phyloP scores from a whole-genome alignment of 2,113 vertebrate species.

The Myodes glareolus region DNA sequence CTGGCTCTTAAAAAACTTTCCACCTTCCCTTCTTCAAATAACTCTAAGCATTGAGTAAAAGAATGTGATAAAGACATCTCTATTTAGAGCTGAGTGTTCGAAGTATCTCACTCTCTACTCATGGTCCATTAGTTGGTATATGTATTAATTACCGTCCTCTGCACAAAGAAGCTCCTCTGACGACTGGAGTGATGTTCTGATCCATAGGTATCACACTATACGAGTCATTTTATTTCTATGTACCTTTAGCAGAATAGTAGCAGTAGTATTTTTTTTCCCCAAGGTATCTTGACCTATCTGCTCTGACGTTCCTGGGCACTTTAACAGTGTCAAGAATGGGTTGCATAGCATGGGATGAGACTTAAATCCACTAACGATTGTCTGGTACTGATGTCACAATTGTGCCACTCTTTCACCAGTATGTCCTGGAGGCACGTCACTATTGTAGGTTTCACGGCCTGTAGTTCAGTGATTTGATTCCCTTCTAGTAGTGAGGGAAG shows the following conservation, averaged over 20 bases:
- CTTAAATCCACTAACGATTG: neutral
- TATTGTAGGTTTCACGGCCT: neutral
- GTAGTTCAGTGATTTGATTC: neutral
- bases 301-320: neutral
- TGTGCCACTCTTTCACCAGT: neutral
- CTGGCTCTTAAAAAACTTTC: neutral
- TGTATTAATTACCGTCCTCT: neutral
- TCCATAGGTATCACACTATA: neutral
- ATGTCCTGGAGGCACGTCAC: neutral
- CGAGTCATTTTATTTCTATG: neutral
- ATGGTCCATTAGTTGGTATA: neutral
- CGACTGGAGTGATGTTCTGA: neutral
- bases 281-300: neutral
- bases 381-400: neutral
- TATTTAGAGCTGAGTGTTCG: neutral
- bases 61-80: neutral
- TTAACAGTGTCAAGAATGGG: neutral
- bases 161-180: neutral
- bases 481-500: neutral
- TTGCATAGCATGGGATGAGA: neutral
- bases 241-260: neutral
- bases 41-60: neutral
- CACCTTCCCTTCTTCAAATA: neutral
- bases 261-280: neutral
- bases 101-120: neutral